Evolutionary conservation across 2,888 invertebrate species (phyloP).

Genomic region (Ophion ellenae): DNA sequence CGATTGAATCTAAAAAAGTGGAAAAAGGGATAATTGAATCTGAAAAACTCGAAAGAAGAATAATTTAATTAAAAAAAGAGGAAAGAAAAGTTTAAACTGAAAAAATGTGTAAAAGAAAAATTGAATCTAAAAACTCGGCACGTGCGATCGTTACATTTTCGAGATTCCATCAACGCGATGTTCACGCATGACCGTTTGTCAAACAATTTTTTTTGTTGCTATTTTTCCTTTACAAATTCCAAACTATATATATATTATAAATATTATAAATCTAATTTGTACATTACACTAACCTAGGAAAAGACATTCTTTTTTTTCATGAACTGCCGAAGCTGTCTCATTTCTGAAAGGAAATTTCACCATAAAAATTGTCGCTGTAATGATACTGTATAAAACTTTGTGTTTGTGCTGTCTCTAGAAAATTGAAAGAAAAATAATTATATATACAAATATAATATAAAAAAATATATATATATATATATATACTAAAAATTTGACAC

Average conservation of each 20-base stretch:
- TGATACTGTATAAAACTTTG: slow-evolving; percentile 78
- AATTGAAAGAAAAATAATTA: slow-evolving; percentile 66
- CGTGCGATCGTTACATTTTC: too few relatives aligned
- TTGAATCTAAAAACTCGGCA: neutral
- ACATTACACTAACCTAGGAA: neutral
- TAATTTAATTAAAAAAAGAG: too few relatives aligned
- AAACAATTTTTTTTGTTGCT: slow-evolving; percentile 26
- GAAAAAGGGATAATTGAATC: neutral
- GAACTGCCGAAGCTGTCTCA: neutral
- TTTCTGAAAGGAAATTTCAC: slow-evolving; percentile 17
- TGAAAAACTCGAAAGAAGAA: neutral
- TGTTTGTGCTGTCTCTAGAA: slow-evolving; percentile 80
- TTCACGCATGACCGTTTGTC: slow-evolving; percentile 6
- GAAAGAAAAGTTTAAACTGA: too few relatives aligned
- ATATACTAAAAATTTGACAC: slow-evolving; percentile 59
- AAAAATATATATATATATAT: slow-evolving; percentile 59
- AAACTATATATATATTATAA: neutral
- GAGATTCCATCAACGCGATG: neutral
- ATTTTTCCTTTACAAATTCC: neutral
- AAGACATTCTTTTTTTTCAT: neutral
- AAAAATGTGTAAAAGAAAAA: too few relatives aligned
- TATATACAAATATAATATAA: slow-evolving; percentile 66
- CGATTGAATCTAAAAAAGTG: too few relatives aligned
- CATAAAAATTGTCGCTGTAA: slow-evolving; percentile 72
- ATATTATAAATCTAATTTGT: neutral